phyloP scores from a whole-genome alignment of 2,888 invertebrate species.

The Clunio marinus region DNA sequence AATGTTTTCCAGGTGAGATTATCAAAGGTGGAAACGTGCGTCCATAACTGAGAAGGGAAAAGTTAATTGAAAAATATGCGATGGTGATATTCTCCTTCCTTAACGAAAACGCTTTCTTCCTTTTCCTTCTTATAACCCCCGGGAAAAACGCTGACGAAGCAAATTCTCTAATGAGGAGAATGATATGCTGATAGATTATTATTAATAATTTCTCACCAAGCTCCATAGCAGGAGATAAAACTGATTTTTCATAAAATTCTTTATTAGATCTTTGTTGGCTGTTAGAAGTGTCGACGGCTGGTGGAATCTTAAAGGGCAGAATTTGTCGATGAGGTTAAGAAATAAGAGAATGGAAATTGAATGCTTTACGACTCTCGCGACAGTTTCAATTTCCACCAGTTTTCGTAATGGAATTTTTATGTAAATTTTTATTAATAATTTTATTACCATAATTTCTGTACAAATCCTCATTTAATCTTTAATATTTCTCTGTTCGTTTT shows the following conservation, averaged over 20 bases:
- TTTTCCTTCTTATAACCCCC: neutral
- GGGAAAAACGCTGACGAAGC: too few species aligned
- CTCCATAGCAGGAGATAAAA: conserved; percentile 1
- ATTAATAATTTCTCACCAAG: conserved; percentile 9
- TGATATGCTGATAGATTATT: conserved; percentile 26
- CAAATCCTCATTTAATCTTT: conserved; percentile 27
- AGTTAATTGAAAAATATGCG: neutral
- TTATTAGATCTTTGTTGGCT: neutral
- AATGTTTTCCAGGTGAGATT: neutral
- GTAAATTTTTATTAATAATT: conserved; percentile 11
- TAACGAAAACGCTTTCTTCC: too few species aligned
- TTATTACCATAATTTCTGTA: conserved; percentile 25
- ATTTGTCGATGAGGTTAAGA: conserved; percentile 16
- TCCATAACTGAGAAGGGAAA: neutral
- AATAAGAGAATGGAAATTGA: neutral
- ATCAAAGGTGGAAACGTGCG: neutral
- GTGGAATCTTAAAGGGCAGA: neutral
- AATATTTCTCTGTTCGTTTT: conserved; percentile 21
- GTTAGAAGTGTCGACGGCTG: neutral
- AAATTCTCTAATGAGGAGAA: conserved; percentile 19
- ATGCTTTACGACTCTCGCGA: neutral
- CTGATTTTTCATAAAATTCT: conserved; percentile 14
- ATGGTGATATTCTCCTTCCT: too few species aligned
- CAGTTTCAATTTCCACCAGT: conserved; percentile 10
- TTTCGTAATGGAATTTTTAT: conserved; percentile 5